A percentile compares a stretch with the other conserved stretches of the same genome.
phyloP scores from a whole-genome alignment of 92 coral and sea anemone genomes.

The Metridium senile region DNA sequence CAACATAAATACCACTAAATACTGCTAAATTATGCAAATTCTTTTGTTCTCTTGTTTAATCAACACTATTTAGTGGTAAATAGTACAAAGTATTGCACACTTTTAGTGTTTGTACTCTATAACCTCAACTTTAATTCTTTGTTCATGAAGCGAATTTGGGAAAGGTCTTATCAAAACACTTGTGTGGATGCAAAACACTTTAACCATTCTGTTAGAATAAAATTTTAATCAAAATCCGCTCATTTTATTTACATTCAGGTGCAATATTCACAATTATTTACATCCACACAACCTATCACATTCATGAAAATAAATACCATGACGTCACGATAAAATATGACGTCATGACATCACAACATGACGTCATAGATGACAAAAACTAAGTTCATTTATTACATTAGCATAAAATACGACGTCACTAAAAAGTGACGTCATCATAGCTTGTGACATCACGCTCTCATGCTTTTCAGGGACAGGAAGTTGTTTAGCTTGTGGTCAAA shows the following conservation, averaged over 20 bases:
- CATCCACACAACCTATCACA: not conserved
- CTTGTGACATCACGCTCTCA: slow-evolving; percentile 32
- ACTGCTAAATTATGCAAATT: too few species aligned
- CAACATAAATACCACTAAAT: too few species aligned
- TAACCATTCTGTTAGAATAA: not conserved
- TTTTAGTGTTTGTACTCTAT: too few species aligned
- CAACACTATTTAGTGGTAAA: too few species aligned
- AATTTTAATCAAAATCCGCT: not conserved
- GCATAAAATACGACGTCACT: not conserved
- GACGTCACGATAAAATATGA: not conserved
- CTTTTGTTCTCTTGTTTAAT: too few species aligned
- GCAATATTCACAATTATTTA: not conserved
- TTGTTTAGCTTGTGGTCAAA: slow-evolving; percentile 85
- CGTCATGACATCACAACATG: not conserved
- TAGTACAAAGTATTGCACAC: too few species aligned
- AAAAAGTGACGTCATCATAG: slow-evolving; percentile 1
- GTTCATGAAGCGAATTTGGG: too few species aligned
- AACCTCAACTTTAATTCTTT: too few species aligned
- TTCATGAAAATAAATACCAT: not conserved
- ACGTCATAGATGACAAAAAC: too few species aligned
- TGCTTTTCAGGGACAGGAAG: slow-evolving; percentile 85
- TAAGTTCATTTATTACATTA: too few species aligned
- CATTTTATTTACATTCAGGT: not conserved
- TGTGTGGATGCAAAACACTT: too few species aligned
- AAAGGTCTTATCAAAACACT: too few species aligned